phyloP scores from a whole-genome alignment of 2,113 vertebrate species.

The Calonectris borealis region DNA sequence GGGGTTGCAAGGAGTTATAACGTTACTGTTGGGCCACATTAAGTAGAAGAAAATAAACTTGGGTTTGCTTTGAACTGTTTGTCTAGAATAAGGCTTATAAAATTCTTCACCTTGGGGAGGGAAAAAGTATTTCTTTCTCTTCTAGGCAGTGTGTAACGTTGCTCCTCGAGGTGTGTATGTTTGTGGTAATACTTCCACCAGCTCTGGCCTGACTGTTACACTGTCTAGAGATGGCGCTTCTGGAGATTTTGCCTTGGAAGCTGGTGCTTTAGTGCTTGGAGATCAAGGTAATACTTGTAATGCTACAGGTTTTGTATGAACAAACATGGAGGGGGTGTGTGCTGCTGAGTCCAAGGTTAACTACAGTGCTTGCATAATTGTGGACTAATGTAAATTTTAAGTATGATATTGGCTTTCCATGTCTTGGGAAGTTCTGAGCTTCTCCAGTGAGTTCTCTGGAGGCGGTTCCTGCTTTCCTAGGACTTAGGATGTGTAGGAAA shows the following conservation, averaged over 20 bases:
- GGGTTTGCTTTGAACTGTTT: not conserved
- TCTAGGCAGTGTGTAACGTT: slow-evolving; percentile 88
- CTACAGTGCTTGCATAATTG: not conserved
- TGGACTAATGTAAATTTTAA: not conserved
- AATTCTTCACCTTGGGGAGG: not conserved
- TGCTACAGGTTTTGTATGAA: not conserved
- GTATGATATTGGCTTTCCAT: not conserved
- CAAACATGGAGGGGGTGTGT: no score
- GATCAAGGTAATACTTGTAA: slow-evolving; percentile 86
- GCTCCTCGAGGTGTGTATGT: slow-evolving; percentile 97
- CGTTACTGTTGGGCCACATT: not conserved
- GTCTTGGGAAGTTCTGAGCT: not conserved
- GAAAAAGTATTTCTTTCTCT: not conserved
- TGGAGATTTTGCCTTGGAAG: slow-evolving; percentile 95
- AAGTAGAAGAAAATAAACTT: not conserved
- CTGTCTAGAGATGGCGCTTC: slow-evolving; percentile 88
- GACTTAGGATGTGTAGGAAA: not conserved
- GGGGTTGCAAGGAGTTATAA: not conserved
- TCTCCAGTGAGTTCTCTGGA: not conserved
- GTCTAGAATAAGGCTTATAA: not conserved
- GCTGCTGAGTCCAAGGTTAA: not conserved
- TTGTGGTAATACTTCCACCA: slow-evolving; percentile 96
- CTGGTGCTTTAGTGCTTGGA: slow-evolving; percentile 93
- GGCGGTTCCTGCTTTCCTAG: not conserved
- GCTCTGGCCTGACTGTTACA: slow-evolving; percentile 92